Conservation (phyloP, 2,113 vertebrate species). For the Catharus minimus region DNA sequence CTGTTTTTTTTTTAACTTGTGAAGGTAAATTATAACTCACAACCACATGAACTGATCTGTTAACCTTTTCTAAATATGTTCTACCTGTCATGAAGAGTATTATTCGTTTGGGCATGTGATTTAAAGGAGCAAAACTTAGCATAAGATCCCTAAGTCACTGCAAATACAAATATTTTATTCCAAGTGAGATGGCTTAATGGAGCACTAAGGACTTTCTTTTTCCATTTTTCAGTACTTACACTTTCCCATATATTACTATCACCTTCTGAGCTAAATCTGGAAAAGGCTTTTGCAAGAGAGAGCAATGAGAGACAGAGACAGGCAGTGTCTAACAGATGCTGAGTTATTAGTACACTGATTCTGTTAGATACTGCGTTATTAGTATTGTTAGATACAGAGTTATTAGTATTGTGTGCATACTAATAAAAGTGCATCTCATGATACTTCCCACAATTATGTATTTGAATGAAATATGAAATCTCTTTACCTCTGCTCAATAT, state of each 20-base stretch:
- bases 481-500: neutral
- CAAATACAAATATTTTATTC: neutral
- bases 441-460: neutral
- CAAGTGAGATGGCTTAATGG: neutral
- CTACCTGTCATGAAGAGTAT: neutral
- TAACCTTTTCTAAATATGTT: conserved; percentile 26
- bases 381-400: neutral
- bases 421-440: neutral
- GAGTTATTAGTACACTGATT: neutral
- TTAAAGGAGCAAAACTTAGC: neutral
- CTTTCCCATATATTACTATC: neutral
- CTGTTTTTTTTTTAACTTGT: neutral
- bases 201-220: neutral
- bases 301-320: neutral
- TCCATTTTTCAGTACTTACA: neutral
- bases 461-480: neutral
- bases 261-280: neutral
- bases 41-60: conserved; percentile 1
- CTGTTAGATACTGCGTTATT: neutral
- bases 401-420: neutral
- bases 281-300: neutral
- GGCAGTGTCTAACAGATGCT: neutral
- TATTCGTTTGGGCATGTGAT: neutral
- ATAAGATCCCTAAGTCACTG: neutral
- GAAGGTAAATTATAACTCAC: conserved; percentile 1